Evolutionary conservation across 1,140 invertebrate genomes (phyloP), one percentile per base, ranked within the genome.

Genomic region (Drosophila ironensis): DNA sequence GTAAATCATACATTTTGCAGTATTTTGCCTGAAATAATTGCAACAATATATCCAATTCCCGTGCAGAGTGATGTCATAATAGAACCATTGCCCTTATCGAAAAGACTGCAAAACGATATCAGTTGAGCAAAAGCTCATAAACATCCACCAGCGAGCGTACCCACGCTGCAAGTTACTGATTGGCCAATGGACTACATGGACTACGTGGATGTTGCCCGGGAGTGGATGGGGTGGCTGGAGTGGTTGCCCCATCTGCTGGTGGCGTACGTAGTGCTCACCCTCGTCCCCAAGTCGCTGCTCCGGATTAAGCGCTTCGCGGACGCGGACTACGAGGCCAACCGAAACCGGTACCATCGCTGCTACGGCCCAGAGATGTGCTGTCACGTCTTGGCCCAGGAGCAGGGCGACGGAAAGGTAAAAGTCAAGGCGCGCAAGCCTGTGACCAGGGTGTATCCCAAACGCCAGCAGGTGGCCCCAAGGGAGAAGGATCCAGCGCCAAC

Each of bases 351-450:
- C 11, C 88, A 89, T 71, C 88, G 84, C 24, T 89, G 88, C 60
- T 89, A 89, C 50, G 87, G 82, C 0, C 80, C 88, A 0, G 88
- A 89, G 8, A 20, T 82, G 1, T 89, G 88, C 24, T 89, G 88
- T 25, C 87, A 89, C 24, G 68, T 44, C 3, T 48, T 54, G 12
- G 52, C 19, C 17, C 73, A 88, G 60, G 67, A 71, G 14, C 22
- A 44, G 24, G 60, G 59, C 0, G 57, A 60, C 9, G 51, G 50
- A 0, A 71, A 71, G 47, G 38, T 42, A 1, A 89, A 89, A 35
- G 57, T 57, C 11, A 89, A 89, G 47, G 45, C 69, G 8, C 73
- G 87, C n/a, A 89, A 88, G 25, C 82, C 87, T 0, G 87, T 89
- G 2, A 89, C 87, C 3, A 57, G 87, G 5, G 87, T 81, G 12